Conservation (phyloP, 2,797 vertebrate genomes). For the Pogoniulus pusillus region DNA sequence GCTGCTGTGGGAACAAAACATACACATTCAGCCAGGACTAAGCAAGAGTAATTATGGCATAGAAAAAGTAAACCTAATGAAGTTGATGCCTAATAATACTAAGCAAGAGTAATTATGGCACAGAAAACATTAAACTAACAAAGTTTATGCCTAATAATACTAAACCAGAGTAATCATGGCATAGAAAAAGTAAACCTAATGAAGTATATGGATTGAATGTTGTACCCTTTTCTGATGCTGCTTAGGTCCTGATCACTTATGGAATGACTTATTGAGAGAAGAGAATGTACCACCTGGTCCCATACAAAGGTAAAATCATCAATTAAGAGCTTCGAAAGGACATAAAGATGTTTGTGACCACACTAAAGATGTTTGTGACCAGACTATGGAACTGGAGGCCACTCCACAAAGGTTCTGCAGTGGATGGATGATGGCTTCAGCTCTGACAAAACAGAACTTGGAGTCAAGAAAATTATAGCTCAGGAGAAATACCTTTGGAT, state of each 20-base stretch:
- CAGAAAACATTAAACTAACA: too few relatives aligned
- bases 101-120: too few relatives aligned
- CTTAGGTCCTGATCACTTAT: neutral
- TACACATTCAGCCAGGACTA: neutral
- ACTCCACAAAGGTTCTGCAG: neutral
- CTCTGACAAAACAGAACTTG: neutral
- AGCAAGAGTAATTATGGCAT: neutral
- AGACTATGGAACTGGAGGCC: neutral
- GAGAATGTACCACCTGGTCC: neutral
- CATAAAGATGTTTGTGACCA: neutral
- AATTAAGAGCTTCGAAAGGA: neutral
- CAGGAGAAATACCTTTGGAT: neutral
- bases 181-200: too few relatives aligned
- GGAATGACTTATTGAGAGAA: neutral
- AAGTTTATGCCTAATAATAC: too few relatives aligned
- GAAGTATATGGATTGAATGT: neutral
- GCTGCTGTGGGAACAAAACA: neutral
- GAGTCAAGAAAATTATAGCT: neutral
- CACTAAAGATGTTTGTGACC: neutral
- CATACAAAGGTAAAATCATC: neutral
- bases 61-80: neutral
- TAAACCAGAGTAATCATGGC: too few relatives aligned
- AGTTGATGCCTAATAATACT: too few relatives aligned
- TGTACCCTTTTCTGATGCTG: neutral
- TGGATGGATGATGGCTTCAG: neutral